These are phyloP conservation scores for Allophyes oxyacanthae DNA, from an alignment of 2,888 invertebrate species.

Conservation along the genomic window DNA sequence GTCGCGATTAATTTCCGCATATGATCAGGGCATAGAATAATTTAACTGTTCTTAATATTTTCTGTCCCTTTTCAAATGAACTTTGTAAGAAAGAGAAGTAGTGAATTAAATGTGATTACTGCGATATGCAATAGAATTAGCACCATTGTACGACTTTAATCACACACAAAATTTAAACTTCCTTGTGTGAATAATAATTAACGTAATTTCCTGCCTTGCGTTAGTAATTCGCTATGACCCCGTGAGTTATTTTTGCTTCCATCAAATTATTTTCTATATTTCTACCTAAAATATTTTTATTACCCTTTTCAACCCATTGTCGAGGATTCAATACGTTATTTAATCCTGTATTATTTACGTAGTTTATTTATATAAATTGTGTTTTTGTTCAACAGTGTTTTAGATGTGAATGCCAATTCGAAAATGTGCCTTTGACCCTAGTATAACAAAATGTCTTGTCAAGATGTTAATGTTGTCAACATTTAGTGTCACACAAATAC, in stretches of 20 bases:
- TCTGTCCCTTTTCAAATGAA: too few relatives aligned
- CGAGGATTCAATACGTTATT: slow-evolving; percentile 28
- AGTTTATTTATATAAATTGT: slow-evolving; percentile 25
- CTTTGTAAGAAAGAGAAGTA: too few relatives aligned
- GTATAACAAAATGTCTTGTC: slow-evolving; percentile 12
- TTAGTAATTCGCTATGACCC: slow-evolving; percentile 52
- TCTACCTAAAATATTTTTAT: slow-evolving; percentile 43
- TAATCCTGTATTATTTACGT: slow-evolving; percentile 26
- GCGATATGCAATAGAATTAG: too few relatives aligned
- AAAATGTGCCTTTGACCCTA: slow-evolving; percentile 32
- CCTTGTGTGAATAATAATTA: neutral
- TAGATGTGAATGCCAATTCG: slow-evolving; percentile 35
- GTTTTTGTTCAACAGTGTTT: slow-evolving; percentile 28
- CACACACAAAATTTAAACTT: neutral
- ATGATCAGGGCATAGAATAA: too few relatives aligned
- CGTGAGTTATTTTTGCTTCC: slow-evolving; percentile 49
- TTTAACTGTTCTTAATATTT: too few relatives aligned
- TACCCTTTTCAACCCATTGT: slow-evolving; percentile 54
- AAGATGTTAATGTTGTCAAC: slow-evolving; percentile 20
- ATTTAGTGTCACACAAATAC: slow-evolving; percentile 9
- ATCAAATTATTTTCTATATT: slow-evolving; percentile 47
- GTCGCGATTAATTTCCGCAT: too few relatives aligned
- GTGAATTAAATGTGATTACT: too few relatives aligned
- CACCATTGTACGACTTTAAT: too few relatives aligned
- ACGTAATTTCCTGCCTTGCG: slow-evolving; percentile 48